Conservation (phyloP, 2,888 invertebrate genomes). For the Calameuta idolon region DNA sequence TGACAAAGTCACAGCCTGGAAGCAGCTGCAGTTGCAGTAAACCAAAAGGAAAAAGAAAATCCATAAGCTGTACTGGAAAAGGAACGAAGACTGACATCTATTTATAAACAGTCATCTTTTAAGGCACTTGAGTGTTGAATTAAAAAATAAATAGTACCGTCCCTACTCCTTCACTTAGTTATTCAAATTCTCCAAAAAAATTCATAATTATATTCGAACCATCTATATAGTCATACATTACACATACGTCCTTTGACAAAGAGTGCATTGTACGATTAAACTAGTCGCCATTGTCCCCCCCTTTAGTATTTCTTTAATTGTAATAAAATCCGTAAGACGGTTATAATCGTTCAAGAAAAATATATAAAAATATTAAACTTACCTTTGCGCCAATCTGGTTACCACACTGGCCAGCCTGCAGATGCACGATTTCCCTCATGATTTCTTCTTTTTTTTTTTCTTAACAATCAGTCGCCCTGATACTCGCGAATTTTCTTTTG, state of each 20-base stretch:
- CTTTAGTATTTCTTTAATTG: neutral
- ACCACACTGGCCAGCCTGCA: slow-evolving; percentile 83
- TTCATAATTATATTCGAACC: neutral
- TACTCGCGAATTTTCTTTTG: neutral
- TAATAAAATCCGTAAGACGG: neutral
- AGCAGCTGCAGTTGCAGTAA: neutral
- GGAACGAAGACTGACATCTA: neutral
- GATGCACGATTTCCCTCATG: slow-evolving; percentile 94
- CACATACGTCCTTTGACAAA: neutral
- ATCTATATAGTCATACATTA: neutral
- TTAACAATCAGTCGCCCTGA: neutral
- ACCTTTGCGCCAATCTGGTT: slow-evolving; percentile 94
- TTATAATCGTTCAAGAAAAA: neutral
- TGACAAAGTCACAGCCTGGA: neutral
- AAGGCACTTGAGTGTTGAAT: neutral
- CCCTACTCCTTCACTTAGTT: neutral
- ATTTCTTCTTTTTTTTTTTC: neutral
- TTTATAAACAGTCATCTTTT: neutral
- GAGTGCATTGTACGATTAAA: neutral
- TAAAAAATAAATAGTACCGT: neutral
- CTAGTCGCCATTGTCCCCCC: neutral
- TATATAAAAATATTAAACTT: slow-evolving; percentile 42
- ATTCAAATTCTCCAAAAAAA: neutral
- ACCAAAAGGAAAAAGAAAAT: neutral
- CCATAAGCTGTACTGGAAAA: neutral